Evolutionary conservation across 2,797 vertebrate species (phyloP), one percentile per base, ranked within the genome.

Genomic region (Gymnocypris eckloni): DNA sequence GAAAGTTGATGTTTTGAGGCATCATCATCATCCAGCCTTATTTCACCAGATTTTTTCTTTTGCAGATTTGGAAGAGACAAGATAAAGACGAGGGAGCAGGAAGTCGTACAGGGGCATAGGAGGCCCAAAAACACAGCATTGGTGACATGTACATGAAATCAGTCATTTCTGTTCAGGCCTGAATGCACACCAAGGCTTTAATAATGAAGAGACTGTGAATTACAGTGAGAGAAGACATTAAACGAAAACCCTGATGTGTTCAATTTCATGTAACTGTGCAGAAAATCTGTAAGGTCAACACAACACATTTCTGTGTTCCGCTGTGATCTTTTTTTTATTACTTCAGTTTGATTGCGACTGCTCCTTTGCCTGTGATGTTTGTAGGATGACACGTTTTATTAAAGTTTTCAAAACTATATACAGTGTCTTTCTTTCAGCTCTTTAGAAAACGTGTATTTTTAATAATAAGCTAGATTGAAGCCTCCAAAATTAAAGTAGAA

Each of bases 21-120:
- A 6, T 41, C 61, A 52, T 41, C 61, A 52, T 7, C 25, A 66
- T 2, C 33, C 4, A 56, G n/a, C 15, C 61, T 12, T 82, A 8
- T 54, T 25, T 86, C 7, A 67, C 9, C 15, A 12, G 76, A 18
- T 37, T 39, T 41, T 41, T 52, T 86, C 43, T 72, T 22, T 87
- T 56, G 1, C 90, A 99, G 98, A 98, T 99, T 90, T 99, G 98
- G 98, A 99, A 98, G 91, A 96, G 98, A 87, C 95, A 97, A 0
- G 96, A 96, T 41, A 93, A 91, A 39, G 95, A 95, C 0, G 95
- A 95, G 73, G 91, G 91, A 82, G 89, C 87, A 89, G 95, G 95
- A 37, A 97, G 95, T 92, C 97, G 98, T 86, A 96, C 94, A 2
- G 97, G 95, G 0, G 96, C 95, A 1, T 98, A 93, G 96, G 81